Percentiles rank a stretch among this genome's conserved stretches.
Evolutionary conservation across 2,113 vertebrate species (phyloP).

Genomic region (Sapajus apella): DNA sequence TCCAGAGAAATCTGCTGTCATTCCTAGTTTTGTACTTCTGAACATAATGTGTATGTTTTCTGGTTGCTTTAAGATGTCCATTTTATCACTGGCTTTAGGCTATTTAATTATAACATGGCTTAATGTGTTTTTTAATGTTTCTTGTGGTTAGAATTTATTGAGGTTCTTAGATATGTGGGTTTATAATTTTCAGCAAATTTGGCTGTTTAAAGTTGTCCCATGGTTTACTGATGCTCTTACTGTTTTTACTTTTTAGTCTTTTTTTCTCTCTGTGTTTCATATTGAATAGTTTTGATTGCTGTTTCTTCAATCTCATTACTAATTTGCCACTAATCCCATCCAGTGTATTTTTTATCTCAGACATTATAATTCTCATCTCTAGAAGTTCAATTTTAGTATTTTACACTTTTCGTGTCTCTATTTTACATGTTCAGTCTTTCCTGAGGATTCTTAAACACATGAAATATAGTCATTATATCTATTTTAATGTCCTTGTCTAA

Average conservation of each 20-base stretch:
- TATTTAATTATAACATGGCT: neutral
- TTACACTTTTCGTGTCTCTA: neutral
- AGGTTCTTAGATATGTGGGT: neutral
- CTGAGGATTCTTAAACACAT: neutral
- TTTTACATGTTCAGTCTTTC: neutral
- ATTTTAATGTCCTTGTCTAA: neutral
- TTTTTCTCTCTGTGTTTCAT: neutral
- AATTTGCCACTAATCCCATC: neutral
- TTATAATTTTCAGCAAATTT: conserved; percentile 20
- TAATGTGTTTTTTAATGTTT: neutral
- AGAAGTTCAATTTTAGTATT: neutral
- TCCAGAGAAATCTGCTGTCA: neutral
- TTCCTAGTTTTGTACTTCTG: neutral
- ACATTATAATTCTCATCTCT: neutral
- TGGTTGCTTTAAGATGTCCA: neutral
- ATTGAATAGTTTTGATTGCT: conserved; percentile 6
- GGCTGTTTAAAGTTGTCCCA: neutral
- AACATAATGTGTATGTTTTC: neutral
- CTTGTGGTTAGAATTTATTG: neutral
- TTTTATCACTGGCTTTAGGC: conserved; percentile 28
- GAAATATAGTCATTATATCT: neutral
- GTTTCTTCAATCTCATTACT: neutral
- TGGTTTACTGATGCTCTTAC: neutral
- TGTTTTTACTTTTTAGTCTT: neutral
- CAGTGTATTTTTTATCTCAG: neutral